These are phyloP conservation scores for Oreotrochilus melanogaster DNA, from an alignment of 2,113 vertebrate species.

Conservation along the genomic window DNA sequence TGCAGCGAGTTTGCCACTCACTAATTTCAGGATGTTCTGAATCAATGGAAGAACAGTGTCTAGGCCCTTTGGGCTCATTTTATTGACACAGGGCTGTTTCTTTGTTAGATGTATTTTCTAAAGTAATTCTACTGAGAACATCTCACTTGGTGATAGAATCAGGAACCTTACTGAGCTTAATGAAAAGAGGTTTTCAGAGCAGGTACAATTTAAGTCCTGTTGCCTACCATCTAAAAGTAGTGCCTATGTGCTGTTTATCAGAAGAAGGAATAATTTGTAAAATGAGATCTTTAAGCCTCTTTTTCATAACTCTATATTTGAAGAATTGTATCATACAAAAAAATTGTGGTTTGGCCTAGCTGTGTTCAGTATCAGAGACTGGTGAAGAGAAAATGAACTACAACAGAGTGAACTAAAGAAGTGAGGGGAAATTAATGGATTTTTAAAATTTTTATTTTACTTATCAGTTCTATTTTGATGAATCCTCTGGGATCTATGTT, in stretches of 20 bases:
- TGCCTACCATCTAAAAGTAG: not conserved
- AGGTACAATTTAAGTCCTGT: not conserved
- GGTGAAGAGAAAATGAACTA: not conserved
- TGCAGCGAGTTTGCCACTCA: not conserved
- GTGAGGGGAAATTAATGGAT: not conserved
- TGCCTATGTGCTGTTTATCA: not conserved
- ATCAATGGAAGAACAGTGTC: not conserved
- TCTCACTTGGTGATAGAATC: rapidly evolving
- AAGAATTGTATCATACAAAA: not conserved
- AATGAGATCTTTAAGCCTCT: not conserved
- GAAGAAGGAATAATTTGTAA: not conserved
- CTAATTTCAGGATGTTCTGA: not conserved
- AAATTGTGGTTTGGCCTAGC: not conserved
- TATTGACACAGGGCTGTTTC: not conserved
- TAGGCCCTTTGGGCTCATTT: not conserved
- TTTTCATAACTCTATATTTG: not conserved
- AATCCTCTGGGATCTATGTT: not conserved
- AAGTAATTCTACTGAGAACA: not conserved
- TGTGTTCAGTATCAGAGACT: not conserved
- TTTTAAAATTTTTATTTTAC: not conserved
- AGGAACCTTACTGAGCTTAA: not conserved
- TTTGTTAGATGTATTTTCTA: not conserved
- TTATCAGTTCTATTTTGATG: not conserved
- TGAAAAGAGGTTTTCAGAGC: not conserved
- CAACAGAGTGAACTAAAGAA: not conserved